Evolutionary conservation across 2,888 invertebrate species (phyloP).

Genomic region (Muscina levida): DNA sequence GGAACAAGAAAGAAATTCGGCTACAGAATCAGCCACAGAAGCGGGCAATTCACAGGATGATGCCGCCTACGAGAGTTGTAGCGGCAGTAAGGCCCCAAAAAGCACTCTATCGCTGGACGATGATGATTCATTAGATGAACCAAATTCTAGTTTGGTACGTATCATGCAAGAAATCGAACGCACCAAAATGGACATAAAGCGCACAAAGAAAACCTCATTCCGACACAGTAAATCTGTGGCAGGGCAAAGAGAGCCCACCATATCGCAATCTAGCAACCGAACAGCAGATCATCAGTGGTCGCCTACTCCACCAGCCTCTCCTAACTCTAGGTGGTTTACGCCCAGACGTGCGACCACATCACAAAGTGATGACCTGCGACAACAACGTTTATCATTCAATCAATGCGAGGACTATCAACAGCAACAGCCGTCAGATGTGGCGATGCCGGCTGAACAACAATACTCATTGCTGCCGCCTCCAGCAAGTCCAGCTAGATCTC

Average conservation of each 20-base stretch:
- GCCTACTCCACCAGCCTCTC: conserved; percentile 75
- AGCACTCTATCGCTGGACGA: conserved; percentile 55
- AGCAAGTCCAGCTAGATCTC: conserved; percentile 34
- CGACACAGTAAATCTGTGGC: conserved; percentile 59
- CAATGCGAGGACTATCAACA: not conserved
- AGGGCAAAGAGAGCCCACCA: conserved; percentile 45
- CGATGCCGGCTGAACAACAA: not conserved
- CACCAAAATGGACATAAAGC: conserved; percentile 75
- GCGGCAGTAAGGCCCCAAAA: conserved; percentile 27
- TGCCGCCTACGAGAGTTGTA: conserved; percentile 24
- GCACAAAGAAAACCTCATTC: conserved; percentile 72
- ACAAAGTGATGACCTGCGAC: conserved; percentile 35
- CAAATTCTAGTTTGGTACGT: conserved; percentile 71
- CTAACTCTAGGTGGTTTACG: conserved; percentile 67
- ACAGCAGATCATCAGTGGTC: conserved; percentile 73
- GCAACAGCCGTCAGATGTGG: not conserved
- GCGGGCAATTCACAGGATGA: conserved; percentile 57
- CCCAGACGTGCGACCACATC: conserved; percentile 51
- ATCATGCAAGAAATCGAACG: conserved; percentile 76
- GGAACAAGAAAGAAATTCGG: conserved; percentile 64
- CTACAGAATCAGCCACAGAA: conserved; percentile 63
- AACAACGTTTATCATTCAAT: not conserved
- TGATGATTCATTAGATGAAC: conserved; percentile 69
- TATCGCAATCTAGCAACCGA: conserved; percentile 60
- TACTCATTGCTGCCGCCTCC: not conserved